phyloP scores from a whole-genome alignment of 2,888 invertebrate genomes.

The Micoletzkya japonica region DNA sequence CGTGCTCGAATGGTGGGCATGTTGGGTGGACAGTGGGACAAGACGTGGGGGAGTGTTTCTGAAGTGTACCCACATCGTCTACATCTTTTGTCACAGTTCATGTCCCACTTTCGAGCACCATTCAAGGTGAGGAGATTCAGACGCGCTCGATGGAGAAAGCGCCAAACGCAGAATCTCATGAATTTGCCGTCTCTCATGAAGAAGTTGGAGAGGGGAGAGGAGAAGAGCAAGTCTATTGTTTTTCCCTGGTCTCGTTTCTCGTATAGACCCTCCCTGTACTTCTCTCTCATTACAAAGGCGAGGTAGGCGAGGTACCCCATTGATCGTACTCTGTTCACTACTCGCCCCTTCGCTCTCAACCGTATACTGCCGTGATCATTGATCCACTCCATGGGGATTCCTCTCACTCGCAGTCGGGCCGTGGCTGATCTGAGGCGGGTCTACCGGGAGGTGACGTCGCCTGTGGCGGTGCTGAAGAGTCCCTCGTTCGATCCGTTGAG shows the following conservation, averaged over 20 bases:
- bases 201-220: neutral
- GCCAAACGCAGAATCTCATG: slow-evolving; percentile 1
- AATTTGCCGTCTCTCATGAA: neutral
- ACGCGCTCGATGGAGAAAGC: slow-evolving; percentile 3
- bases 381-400: too few species aligned
- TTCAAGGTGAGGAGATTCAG: slow-evolving; percentile 14
- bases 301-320: too few species aligned
- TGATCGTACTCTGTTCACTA: too few species aligned
- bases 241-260: neutral
- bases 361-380: too few species aligned
- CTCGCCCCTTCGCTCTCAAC: too few species aligned
- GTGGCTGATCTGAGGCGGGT: neutral
- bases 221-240: neutral
- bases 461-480: neutral
- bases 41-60: neutral
- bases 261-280: too few species aligned
- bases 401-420: too few species aligned
- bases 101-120: neutral
- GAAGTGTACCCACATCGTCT: neutral
- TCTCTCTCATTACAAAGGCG: too few species aligned
- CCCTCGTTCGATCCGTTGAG: neutral
- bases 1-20: neutral
- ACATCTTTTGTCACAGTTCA: neutral
- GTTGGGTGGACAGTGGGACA: neutral
- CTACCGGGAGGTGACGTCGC: neutral